Evolutionary conservation across 2,888 invertebrate genomes (phyloP).

Genomic region (Cryptocephalus moraei): DNA sequence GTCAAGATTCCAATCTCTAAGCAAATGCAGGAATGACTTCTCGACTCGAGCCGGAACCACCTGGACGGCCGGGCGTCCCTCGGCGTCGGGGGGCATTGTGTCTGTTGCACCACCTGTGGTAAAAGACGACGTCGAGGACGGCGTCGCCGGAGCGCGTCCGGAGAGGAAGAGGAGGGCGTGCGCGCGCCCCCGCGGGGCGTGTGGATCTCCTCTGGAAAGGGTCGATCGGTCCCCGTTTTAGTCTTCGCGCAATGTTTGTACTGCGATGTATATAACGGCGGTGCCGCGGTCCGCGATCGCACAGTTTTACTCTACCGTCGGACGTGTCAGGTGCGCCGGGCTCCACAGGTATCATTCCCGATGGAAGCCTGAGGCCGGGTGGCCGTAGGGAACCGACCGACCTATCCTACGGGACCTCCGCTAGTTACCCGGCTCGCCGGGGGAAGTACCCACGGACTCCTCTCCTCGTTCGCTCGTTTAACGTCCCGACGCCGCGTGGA

Average conservation of each 20-base stretch:
- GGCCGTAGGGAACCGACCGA: too few relatives aligned
- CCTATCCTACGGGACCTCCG: too few relatives aligned
- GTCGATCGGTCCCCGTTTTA: constrained; percentile 31
- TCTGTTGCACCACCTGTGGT: constrained; percentile 33
- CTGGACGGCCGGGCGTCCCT: neutral
- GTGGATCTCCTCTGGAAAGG: constrained; percentile 22
- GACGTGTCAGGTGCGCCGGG: neutral
- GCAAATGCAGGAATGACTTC: constrained; percentile 7
- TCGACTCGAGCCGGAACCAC: constrained; percentile 12
- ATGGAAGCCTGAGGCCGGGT: neutral
- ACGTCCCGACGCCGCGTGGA: constrained; percentile 5
- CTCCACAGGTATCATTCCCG: constrained; percentile 26
- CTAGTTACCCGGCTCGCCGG: too few relatives aligned
- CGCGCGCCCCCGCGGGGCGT: constrained; percentile 32
- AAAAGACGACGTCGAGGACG: constrained; percentile 14
- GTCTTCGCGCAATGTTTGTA: constrained; percentile 37
- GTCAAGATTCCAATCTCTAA: neutral
- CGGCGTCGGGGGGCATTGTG: neutral
- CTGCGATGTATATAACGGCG: constrained; percentile 14
- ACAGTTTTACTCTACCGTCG: neutral
- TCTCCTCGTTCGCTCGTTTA: too few relatives aligned
- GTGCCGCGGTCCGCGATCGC: neutral
- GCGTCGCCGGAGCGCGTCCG: neutral
- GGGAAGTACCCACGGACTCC: too few relatives aligned
- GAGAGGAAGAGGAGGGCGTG: constrained; percentile 16